phyloP scores from a whole-genome alignment of 2,888 invertebrate species.

The Drosophila melanosoma region DNA sequence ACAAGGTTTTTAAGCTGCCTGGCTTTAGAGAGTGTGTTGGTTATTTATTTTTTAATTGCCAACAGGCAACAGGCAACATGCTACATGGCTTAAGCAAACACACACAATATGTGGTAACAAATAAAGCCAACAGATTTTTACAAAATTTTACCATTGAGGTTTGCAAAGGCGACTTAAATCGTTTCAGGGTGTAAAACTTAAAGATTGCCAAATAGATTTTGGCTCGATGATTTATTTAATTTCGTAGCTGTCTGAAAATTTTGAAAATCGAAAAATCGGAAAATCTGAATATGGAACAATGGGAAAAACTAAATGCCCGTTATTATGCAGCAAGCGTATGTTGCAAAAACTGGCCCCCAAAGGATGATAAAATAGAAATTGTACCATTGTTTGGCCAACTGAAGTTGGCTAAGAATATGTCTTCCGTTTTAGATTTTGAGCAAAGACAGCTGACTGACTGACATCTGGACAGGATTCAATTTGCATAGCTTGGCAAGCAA shows the following conservation, averaged over 20 bases:
- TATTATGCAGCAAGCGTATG: background rate
- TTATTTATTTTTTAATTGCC: conserved; percentile 12
- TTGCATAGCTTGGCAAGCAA: background rate
- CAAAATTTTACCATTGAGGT: background rate
- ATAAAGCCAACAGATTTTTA: background rate
- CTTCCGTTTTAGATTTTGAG: background rate
- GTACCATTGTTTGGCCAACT: conserved; percentile 2
- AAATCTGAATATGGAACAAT: no score
- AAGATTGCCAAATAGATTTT: background rate
- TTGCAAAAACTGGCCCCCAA: background rate
- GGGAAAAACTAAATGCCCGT: background rate
- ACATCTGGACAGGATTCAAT: background rate
- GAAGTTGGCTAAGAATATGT: background rate
- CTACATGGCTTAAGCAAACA: conserved; percentile 9
- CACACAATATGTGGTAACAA: background rate
- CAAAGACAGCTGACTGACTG: conserved; percentile 5
- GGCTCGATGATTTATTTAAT: background rate
- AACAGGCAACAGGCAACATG: conserved; percentile 11
- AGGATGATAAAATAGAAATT: background rate
- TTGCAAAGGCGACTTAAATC: background rate
- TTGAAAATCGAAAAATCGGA: background rate
- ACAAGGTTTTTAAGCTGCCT: conserved; percentile 10
- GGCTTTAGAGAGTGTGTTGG: conserved; percentile 7
- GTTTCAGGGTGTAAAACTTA: background rate
- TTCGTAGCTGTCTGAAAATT: background rate